These are phyloP conservation scores for Agelastica alni DNA, from an alignment of 2,888 invertebrate genomes.

Conservation along the genomic window DNA sequence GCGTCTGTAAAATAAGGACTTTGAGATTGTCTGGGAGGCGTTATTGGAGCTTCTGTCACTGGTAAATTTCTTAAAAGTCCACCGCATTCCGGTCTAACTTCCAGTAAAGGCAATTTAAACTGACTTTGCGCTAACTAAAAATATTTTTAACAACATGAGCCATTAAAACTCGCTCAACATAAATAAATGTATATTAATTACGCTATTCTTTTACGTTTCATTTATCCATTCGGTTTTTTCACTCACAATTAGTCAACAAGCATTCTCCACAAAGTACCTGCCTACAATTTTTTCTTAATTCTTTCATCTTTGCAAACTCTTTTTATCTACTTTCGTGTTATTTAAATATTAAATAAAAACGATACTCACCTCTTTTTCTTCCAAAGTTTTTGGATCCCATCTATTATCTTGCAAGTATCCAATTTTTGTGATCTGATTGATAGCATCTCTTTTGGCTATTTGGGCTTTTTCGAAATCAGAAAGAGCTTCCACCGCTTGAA, in stretches of 20 bases:
- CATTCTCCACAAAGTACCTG: too few relatives aligned
- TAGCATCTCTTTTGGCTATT: conserved; percentile 62
- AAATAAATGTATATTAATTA: too few relatives aligned
- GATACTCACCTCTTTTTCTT: conserved; percentile 65
- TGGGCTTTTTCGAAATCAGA: conserved; percentile 72
- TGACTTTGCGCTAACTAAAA: conserved; percentile 68
- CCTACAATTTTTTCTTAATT: too few relatives aligned
- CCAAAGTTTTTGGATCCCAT: conserved; percentile 65
- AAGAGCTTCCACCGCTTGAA: conserved; percentile 73
- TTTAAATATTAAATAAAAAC: too few relatives aligned
- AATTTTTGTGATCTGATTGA: conserved; percentile 64
- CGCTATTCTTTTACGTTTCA: too few relatives aligned
- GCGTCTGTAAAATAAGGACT: conserved; percentile 73
- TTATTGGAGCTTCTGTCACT: conserved; percentile 64
- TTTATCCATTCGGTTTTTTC: too few relatives aligned
- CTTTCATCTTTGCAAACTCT: too few relatives aligned
- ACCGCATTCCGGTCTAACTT: conserved; percentile 70
- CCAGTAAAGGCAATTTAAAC: conserved; percentile 70
- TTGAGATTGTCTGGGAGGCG: conserved; percentile 62
- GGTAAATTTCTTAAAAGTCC: conserved; percentile 66
- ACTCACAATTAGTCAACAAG: too few relatives aligned
- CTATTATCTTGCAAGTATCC: conserved; percentile 66
- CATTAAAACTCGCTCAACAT: too few relatives aligned
- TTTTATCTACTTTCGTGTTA: too few relatives aligned
- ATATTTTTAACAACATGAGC: too few relatives aligned